phyloP scores from a whole-genome alignment of 2,888 invertebrate genomes.

The Schizaphis graminum region DNA sequence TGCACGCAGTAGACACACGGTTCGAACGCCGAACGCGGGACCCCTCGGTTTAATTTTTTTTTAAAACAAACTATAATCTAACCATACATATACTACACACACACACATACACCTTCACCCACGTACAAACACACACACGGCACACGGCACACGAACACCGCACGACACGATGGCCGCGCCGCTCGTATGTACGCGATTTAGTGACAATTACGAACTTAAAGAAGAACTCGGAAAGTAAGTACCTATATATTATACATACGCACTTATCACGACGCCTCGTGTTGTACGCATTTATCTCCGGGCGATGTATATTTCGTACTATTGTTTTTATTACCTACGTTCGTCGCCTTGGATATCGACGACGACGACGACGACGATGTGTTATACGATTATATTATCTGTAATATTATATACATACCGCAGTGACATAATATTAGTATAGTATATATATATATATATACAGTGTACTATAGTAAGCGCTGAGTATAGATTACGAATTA shows the following conservation, averaged over 20 bases:
- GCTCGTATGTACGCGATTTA: slow-evolving; percentile 95
- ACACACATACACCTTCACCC: not conserved
- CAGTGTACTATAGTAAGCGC: not conserved
- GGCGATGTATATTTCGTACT: not conserved
- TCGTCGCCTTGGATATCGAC: not conserved
- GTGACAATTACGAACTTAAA: slow-evolving; percentile 99
- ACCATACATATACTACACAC: not conserved
- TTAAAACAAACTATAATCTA: not conserved
- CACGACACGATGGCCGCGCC: slow-evolving; percentile 81
- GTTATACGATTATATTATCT: not conserved
- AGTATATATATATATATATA: not conserved
- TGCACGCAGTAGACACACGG: slow-evolving; percentile 43
- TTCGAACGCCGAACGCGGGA: slow-evolving; percentile 50
- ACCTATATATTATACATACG: not conserved
- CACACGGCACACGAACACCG: slow-evolving; percentile 3
- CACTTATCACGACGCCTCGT: not conserved
- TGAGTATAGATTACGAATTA: not conserved
- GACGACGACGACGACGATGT: not conserved
- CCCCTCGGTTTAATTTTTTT: slow-evolving; percentile 47
- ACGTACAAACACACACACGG: not conserved
- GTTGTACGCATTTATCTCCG: not conserved
- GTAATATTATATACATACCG: not conserved
- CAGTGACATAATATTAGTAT: not conserved
- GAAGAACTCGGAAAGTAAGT: slow-evolving; percentile 99
- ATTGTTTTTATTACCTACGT: not conserved